A percentile compares a stretch with the other conserved stretches of the same genome.
These are phyloP conservation scores for Hylomyscus alleni DNA, from an alignment of 2,797 vertebrate genomes.

Conservation along the genomic window DNA sequence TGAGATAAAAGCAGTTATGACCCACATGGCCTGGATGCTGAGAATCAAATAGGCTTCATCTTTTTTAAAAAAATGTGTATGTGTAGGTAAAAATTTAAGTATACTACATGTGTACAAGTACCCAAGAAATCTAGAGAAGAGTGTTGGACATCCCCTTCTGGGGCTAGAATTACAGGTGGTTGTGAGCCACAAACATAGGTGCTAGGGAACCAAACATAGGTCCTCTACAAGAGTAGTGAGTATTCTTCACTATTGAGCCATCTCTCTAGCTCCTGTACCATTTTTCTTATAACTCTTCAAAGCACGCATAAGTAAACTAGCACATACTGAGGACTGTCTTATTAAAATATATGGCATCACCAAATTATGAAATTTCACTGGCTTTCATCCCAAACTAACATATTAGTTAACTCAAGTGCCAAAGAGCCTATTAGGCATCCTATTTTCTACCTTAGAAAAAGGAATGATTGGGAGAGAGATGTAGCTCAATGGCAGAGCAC, in stretches of 20 bases:
- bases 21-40: not conserved
- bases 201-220: not conserved
- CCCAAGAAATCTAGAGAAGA: not conserved
- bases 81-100: not conserved
- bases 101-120: not conserved
- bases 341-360: not conserved
- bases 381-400: slow-evolving; percentile 14
- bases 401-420: not conserved
- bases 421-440: not conserved
- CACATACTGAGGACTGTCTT: not conserved
- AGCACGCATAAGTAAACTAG: not conserved
- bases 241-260: not conserved
- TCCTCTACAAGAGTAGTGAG: not conserved
- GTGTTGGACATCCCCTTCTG: no score
- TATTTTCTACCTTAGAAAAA: slow-evolving; percentile 6
- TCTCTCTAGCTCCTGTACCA: not conserved
- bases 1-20: not conserved
- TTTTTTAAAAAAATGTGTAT: not conserved
- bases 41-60: not conserved
- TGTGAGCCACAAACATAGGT: not conserved
- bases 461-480: not conserved
- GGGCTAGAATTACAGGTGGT: not conserved
- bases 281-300: not conserved
- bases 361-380: slow-evolving; percentile 21
- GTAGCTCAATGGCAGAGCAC: not conserved